Percentiles rank a stretch among this genome's conserved stretches.
phyloP scores from a whole-genome alignment of 2,888 invertebrate species.

The Hipparchia sbordonii region DNA sequence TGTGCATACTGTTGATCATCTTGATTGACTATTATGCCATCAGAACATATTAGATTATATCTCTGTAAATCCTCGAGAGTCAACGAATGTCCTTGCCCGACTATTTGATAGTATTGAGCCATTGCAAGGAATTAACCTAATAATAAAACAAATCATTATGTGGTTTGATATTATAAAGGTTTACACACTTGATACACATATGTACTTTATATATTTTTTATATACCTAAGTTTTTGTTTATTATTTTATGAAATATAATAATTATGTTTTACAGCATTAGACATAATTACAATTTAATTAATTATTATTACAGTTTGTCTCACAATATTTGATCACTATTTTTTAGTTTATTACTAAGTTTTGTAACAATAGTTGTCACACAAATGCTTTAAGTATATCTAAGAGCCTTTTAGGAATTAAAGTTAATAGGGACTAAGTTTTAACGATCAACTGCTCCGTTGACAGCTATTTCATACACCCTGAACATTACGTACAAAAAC shows the following conservation, averaged over 20 bases:
- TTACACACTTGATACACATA: background rate
- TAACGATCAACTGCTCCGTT: constrained; percentile 51
- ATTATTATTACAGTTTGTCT: too few relatives aligned
- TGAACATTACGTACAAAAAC: constrained; percentile 69
- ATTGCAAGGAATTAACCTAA: constrained; percentile 79
- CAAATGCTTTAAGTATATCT: background rate
- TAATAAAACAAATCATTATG: constrained; percentile 39
- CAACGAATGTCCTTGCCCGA: constrained; percentile 81
- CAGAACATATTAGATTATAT: constrained; percentile 81
- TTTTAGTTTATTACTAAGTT: constrained; percentile 4
- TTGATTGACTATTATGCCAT: constrained; percentile 76
- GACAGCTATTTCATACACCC: constrained; percentile 70
- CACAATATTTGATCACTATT: background rate
- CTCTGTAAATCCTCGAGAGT: constrained; percentile 84
- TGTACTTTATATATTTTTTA: too few relatives aligned
- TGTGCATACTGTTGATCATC: constrained; percentile 78
- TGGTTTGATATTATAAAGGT: constrained; percentile 5
- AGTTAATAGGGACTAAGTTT: constrained; percentile 32
- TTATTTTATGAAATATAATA: background rate
- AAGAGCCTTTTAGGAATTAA: too few relatives aligned
- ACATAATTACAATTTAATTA: too few relatives aligned
- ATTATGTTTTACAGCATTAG: background rate
- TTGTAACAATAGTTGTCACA: background rate
- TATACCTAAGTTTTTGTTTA: background rate
- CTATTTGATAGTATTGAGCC: constrained; percentile 88